These are phyloP conservation scores for Sorex fumeus DNA, from an alignment of 2,113 vertebrate genomes.

Conservation along the genomic window DNA sequence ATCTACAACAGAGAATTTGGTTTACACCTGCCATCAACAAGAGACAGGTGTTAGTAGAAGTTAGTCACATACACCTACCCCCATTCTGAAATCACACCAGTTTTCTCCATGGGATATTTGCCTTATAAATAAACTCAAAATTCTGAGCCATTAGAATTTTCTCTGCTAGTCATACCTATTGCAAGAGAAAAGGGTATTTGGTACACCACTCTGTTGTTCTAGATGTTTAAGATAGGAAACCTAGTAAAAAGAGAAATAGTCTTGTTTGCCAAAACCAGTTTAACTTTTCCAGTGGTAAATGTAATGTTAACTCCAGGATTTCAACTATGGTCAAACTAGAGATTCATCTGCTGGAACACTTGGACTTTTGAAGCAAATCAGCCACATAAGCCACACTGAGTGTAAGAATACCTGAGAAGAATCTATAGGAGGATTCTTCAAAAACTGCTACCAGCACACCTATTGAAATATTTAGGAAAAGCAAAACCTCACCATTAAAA, in stretches of 20 bases:
- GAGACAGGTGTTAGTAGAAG: not conserved
- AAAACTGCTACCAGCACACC: not conserved
- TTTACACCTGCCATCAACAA: not conserved
- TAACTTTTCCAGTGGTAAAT: conserved; percentile 32
- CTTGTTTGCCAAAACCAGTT: conserved; percentile 11
- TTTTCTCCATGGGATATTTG: conserved; percentile 19
- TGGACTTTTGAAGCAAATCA: conserved; percentile 47
- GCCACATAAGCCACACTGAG: not conserved
- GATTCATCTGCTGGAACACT: not conserved
- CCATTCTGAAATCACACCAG: conserved; percentile 21
- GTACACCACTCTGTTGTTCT: not conserved
- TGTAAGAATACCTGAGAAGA: conserved; percentile 16
- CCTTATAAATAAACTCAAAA: conserved; percentile 32
- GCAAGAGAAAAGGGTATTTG: conserved; percentile 29
- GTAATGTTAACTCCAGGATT: conserved; percentile 52
- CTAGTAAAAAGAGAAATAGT: not conserved
- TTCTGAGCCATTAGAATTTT: conserved; percentile 8
- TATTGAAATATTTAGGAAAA: conserved; percentile 26
- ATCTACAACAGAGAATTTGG: conserved; percentile 9
- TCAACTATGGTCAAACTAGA: conserved; percentile 46
- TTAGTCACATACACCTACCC: not conserved
- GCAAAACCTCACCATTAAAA: not conserved
- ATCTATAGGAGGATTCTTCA: conserved; percentile 26
- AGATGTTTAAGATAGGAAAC: conserved; percentile 9
- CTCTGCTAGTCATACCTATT: conserved; percentile 1